Base-by-base conservation (phyloP, 2,888 invertebrate genomes). In the Drosophila affinis region DNA sequence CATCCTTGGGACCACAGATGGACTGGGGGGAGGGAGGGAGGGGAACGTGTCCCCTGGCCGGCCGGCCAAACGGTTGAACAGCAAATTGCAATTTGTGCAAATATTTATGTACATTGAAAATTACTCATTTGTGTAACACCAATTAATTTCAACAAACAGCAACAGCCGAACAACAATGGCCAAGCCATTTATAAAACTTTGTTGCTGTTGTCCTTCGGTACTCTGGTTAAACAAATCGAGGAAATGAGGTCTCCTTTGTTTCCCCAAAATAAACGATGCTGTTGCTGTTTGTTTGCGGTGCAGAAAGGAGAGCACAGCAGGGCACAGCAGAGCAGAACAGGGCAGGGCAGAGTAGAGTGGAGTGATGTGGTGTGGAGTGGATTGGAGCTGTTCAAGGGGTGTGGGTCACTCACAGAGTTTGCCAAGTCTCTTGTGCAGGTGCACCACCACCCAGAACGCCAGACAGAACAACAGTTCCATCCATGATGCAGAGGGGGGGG, bases 41-140 rank as follows among this genome's bases (percentile, higher is more conserved):
- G 24, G 24, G 34, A 34, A 12, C 45, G n/a, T 59, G 45, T 62
- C 52, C 59, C 71, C 56, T 29, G 49, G 56, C 39, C 39, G 46
- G 56, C 3, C 39, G n/a, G n/a, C n/a, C 39, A 14, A 14, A 14
- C 39, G 39, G 6, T 14, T 39, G 6, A 39, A 7, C 39, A 39
- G 78, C 77, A 89, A 90, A 90, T 90, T 90, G 85, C 88, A 90
- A 81, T 81, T 89, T 88, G 88, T 87, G 85, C 84, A 90, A 90
- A 90, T 90, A 90, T 90, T 91, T 91, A 87, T 90, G 87, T 81
- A 87, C 81, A 83, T 90, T 88, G 87, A 83, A 89, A 83, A 87
- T 87, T 84, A 88, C 89, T 85, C 88, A 88, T 90, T 87, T 91
- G 85, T 88, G 84, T 88, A 88, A 88, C 88, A 83, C 83, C 88